Conservation (phyloP, 2,113 vertebrate genomes). For the Indicator indicator region DNA sequence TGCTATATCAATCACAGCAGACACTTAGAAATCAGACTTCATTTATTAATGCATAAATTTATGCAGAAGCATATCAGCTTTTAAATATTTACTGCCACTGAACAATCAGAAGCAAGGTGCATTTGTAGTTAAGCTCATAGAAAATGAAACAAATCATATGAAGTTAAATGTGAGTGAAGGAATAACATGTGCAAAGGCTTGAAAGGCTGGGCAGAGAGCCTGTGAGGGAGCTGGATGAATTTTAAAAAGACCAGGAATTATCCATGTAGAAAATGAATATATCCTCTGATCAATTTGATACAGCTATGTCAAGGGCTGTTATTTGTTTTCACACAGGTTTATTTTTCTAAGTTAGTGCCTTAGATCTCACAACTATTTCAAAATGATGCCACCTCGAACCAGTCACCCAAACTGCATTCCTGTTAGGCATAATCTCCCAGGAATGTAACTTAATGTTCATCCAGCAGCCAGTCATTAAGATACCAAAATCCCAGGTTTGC, state of each 20-base stretch:
- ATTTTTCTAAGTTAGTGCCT: constrained; percentile 55
- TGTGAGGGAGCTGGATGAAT: neutral
- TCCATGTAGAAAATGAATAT: constrained; percentile 36
- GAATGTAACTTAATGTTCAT: constrained; percentile 38
- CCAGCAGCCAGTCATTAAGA: constrained; percentile 28
- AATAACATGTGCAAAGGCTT: neutral
- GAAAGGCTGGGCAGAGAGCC: neutral
- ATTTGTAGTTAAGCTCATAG: neutral
- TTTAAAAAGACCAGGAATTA: constrained; percentile 15
- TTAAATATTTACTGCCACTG: neutral
- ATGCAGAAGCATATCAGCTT: neutral
- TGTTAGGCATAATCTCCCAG: constrained; percentile 49
- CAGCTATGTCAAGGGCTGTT: constrained; percentile 25
- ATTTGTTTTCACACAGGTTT: constrained; percentile 50
- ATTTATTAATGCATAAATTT: neutral
- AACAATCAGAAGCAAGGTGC: neutral
- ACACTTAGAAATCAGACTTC: neutral
- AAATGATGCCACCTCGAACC: constrained; percentile 60
- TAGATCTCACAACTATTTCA: constrained; percentile 39
- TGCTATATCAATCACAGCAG: neutral
- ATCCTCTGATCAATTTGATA: constrained; percentile 58
- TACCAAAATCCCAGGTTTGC: constrained; percentile 10
- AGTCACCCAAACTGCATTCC: constrained; percentile 37
- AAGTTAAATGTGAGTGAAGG: neutral
- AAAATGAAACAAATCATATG: neutral